Base-by-base conservation (phyloP, 2,888 invertebrate species). In the Noctua janthe region DNA sequence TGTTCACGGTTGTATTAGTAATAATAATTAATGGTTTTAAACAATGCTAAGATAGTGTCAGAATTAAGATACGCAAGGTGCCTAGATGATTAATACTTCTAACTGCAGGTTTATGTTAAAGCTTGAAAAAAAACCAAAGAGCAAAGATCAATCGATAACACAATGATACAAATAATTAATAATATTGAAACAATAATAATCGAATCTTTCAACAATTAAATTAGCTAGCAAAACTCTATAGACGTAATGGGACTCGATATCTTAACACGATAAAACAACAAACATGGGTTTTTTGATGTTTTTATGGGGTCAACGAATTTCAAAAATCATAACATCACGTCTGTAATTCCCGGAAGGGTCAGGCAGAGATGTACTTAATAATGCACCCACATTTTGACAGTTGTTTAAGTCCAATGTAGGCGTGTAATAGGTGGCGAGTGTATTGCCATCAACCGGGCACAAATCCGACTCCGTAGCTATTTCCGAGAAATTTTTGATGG, bases 151-250 rank as follows among this genome's bases (percentile, higher is more conserved):
- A 62, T 49, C n/a, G 71, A 78, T 29, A 71, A 56, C 2, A 54
- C 17, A 70, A 39, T 78, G 29, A 64, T 64, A 29, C 29, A 82
- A 75, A 49, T 49, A 70, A 83, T 71, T n/a, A 73, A 29, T 74
- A 72, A 74, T 77, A 83, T 35, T 59, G 15, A 80, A 75, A 54
- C 67, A 20, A 73, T 78, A 81, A 54, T 72, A 81, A 83, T 85
- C 73, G 66, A 70, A 71, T 59, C 2, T 62, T 54, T 74, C 39
- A 77, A 20, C 20, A 20, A 20, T 39, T 39, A 10, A 39, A 66
- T 64, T 35, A 66, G 10, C 20, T 10, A 66, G 64, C 10, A 64
- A 64, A 29, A 64, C 29, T 64, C 64, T 2, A 15, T 13, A 29
- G 29, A 29, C 29, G 29, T 29, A 4, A 62, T 62, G 29, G 5